Conservation (phyloP, 2,797 vertebrate genomes). For the Thamnophis elegans region DNA sequence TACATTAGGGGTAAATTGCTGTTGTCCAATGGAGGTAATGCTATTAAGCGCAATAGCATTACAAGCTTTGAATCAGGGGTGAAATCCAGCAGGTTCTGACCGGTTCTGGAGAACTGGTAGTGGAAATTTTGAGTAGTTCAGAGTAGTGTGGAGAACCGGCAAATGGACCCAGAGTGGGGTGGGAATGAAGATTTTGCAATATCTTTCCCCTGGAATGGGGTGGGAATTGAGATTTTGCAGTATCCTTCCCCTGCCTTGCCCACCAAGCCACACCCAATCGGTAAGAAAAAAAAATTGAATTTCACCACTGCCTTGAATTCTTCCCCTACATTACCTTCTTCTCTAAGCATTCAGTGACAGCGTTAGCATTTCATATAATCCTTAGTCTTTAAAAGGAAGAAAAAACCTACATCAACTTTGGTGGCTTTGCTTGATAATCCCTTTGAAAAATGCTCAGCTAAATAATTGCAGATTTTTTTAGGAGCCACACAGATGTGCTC, state of each 20-base stretch:
- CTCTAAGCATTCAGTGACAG: constrained; percentile 30
- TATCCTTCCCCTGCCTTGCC: too few species aligned
- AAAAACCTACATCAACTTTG: background rate
- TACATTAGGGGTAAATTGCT: constrained; percentile 13
- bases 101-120: too few species aligned
- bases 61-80: background rate
- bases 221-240: too few species aligned
- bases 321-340: constrained; percentile 3
- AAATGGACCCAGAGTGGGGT: too few species aligned
- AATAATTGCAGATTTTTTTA: constrained; percentile 6
- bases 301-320: background rate
- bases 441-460: constrained; percentile 23
- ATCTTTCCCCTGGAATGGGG: too few species aligned
- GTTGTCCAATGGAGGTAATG: constrained; percentile 2
- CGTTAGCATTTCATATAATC: constrained; percentile 26
- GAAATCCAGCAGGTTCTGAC: too few species aligned
- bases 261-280: too few species aligned
- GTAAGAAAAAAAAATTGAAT: too few species aligned
- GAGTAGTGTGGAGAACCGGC: too few species aligned
- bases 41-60: constrained; percentile 1
- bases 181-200: too few species aligned
- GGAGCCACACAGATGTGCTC: background rate
- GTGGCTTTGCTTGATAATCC: constrained; percentile 36
- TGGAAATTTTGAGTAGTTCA: too few species aligned
- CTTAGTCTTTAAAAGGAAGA: background rate